Percentiles rank a stretch among this genome's conserved stretches.
Conservation (phyloP, 2,797 vertebrate genomes). For the Saxicola maurus region DNA sequence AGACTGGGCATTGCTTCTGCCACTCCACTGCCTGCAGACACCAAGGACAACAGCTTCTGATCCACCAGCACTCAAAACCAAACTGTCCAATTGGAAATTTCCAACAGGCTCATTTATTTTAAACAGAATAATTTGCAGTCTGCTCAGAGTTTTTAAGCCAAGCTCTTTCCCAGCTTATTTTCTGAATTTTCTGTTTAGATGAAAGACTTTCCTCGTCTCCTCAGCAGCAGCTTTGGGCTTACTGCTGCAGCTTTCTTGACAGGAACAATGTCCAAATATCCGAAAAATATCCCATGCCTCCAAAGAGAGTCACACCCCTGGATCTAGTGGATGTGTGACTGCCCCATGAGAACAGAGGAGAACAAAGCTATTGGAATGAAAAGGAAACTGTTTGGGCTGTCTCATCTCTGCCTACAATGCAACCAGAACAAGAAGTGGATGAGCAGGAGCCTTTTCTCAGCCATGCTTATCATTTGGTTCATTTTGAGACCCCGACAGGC, state of each 20-base stretch:
- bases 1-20: not conserved
- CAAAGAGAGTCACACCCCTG: not conserved
- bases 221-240: not conserved
- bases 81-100: not conserved
- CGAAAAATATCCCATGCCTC: not conserved
- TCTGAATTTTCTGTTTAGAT: not conserved
- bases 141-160: not conserved
- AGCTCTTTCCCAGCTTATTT: not conserved
- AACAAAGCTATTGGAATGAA: not conserved
- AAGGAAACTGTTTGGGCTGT: fast-evolving
- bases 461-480: fast-evolving
- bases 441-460: not conserved
- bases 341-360: fast-evolving
- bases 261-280: not conserved
- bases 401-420: not conserved
- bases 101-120: not conserved
- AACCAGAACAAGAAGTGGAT: not conserved
- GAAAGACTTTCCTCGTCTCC: not conserved
- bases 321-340: not conserved
- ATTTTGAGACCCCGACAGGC: not conserved
- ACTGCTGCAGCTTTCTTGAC: not conserved
- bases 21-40: not conserved
- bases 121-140: not conserved
- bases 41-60: not conserved
- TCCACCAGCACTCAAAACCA: fast-evolving